Base-by-base conservation (phyloP, 2,797 vertebrate genomes). In the Allobates femoralis region DNA sequence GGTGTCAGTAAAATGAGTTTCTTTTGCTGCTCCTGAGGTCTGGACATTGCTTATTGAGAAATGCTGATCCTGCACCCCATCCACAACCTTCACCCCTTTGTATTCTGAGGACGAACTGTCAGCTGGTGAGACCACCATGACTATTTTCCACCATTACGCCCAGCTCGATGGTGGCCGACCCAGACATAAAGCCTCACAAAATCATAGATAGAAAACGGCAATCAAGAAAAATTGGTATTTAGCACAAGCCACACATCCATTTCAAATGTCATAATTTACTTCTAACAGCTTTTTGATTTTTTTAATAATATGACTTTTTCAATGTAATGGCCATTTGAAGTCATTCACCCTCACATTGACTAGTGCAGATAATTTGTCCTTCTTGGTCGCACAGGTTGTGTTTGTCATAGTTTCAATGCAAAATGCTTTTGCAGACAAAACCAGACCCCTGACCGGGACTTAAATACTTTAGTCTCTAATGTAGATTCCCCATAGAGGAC, bases 391-490 rank as follows among this genome's bases (percentile, higher is more conserved):
- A 12, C 5, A 69, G 34, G 23, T 53, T 77, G 62, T 30, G 62
- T 71, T 69, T 55, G 51, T 81, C 14, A 21, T 30, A 32, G 50
- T 53, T 34, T 15, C 66, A 4, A 30, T 34, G 8, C 21, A 71
- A 56, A 73, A 73, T 82, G 50, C 50, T 21, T 19, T 71, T 56
- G 30, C 51, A 37, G 80, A 82, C 11, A 26, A 50, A 56, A 23
- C 18, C 12, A 8, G 50, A 50, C 23, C 50, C 50, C 64, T 53
- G 32, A 58, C 51, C 32, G 32, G 30, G 18, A 53, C 51, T n/a
- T 71, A 71, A 82, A 67, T 3, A 50, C 30, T 67, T 81, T 1
- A 71, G 46, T 53, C 28, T 69, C 55, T 19, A 69, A 37, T 41
- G 53, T 5, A 34, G 66, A 21, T 34, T 73, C 85, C 78, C 69